Conservation (phyloP, 2,888 invertebrate genomes). For the Azorinus chamasolen region DNA sequence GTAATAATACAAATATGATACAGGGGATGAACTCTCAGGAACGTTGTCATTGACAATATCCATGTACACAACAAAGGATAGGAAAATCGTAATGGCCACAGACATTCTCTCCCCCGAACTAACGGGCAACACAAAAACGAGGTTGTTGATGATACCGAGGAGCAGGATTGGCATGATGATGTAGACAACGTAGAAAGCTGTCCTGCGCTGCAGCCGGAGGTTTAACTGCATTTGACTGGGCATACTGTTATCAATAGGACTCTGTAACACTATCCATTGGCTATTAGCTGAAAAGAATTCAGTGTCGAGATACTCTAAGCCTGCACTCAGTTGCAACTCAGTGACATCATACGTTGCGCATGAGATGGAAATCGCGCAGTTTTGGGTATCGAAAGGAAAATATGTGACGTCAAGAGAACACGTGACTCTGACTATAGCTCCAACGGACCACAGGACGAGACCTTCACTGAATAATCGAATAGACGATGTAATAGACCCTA, state of each 20-base stretch:
- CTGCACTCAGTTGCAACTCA: background rate
- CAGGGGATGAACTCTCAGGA: conserved; percentile 48
- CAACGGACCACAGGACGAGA: conserved; percentile 2
- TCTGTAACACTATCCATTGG: conserved; percentile 9
- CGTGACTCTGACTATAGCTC: conserved; percentile 1
- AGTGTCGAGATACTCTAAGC: background rate
- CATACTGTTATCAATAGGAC: too few relatives aligned
- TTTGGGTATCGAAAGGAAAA: conserved; percentile 24
- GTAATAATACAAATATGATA: conserved; percentile 52
- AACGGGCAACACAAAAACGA: conserved; percentile 52
- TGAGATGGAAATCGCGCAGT: conserved; percentile 5
- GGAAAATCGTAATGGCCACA: conserved; percentile 47
- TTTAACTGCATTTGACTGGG: background rate
- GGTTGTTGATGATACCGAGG: conserved; percentile 36
- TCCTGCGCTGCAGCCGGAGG: conserved; percentile 4
- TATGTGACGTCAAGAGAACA: conserved; percentile 20
- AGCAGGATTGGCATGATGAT: conserved; percentile 50
- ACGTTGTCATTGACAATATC: conserved; percentile 51
- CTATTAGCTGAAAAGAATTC: conserved; percentile 7
- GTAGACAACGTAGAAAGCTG: conserved; percentile 39
- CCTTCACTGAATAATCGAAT: background rate
- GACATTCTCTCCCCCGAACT: conserved; percentile 53
- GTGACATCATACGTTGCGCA: background rate
- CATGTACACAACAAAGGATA: conserved; percentile 59
- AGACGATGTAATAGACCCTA: background rate